Base-by-base conservation (phyloP, 2,797 vertebrate genomes). In the Acrossocheilus wenchowensis region DNA sequence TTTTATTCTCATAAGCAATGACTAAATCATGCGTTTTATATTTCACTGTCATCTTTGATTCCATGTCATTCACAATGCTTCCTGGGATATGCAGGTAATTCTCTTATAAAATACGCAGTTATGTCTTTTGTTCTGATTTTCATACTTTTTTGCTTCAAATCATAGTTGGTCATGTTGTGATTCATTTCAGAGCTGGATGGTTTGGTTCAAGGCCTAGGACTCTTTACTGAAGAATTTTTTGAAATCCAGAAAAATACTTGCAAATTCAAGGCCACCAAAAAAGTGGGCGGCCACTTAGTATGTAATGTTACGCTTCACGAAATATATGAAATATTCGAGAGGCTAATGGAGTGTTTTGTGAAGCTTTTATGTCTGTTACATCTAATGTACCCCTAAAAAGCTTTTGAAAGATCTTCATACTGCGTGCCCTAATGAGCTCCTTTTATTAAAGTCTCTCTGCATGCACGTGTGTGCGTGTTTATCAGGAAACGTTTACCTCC, bases 361-460 rank as follows among this genome's bases (percentile, higher is more conserved):
- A 86, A 88, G 86, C 89, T 89, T 89, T 89, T 83, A 90, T 90
- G 87, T 89, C 84, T 81, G 82, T 82, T 86, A 77, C 82, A 69
- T 90, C 86, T 88, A 88, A 88, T 86, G 88, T 86, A 79, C 43
- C 86, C 87, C 86, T 89, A 90, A 89, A 90, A 89, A 90, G 89
- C 89, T 88, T 90, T 86, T 90, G 89, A 89, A 88, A 90, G 86
- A 89, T 90, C 89, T 89, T 89, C 87, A 86, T 89, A 89, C 86
- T 77, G 87, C 73, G 79, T 79, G 68, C 74, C 64, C 83, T 89
- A 89, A 89, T 88, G 87, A 90, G 88, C 68, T 87, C 79, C 82
- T 86, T 88, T 90, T 87, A 89, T 89, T 85, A 87, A 87, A 84
- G 77, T 74, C 60, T 21, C 1, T 23, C 48, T 64, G 81, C 73